A percentile compares a stretch with the other conserved stretches of the same genome.
Evolutionary conservation across 2,113 vertebrate genomes (phyloP).

Genomic region (Hirundichthys speculiger): DNA sequence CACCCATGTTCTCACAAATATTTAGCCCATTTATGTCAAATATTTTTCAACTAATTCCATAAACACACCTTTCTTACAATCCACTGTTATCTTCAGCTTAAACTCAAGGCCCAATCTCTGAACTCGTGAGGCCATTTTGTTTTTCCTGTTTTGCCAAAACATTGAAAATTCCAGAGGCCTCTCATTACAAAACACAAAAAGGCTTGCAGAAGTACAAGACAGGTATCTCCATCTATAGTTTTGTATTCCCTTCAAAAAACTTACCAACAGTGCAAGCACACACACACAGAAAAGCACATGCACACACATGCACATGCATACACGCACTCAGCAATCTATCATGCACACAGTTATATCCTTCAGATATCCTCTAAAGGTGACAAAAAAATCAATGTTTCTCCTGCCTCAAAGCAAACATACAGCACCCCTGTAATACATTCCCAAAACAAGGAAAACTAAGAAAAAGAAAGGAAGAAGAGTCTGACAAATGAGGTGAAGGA

Average conservation of each 20-base stretch:
- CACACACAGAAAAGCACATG: conserved; percentile 18
- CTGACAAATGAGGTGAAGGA: conserved; percentile 22
- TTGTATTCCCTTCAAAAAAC: conserved; percentile 32
- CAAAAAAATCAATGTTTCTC: conserved; percentile 65
- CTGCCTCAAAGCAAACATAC: conserved; percentile 63
- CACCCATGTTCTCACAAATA: not conserved
- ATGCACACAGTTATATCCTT: conserved; percentile 48
- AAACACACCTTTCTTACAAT: conserved; percentile 1
- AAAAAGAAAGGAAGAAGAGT: conserved; percentile 1
- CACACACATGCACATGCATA: conserved; percentile 21
- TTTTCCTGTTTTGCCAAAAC: conserved; percentile 3
- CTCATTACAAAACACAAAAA: not conserved
- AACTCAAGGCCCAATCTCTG: not conserved
- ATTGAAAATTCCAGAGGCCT: conserved; percentile 3
- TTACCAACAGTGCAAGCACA: conserved; percentile 16
- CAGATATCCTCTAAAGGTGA: conserved; percentile 59
- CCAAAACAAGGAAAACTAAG: conserved; percentile 52
- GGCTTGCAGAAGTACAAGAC: conserved; percentile 20
- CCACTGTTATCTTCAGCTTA: not conserved
- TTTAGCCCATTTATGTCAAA: conserved; percentile 12
- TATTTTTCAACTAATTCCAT: too few relatives aligned
- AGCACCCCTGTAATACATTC: conserved; percentile 65
- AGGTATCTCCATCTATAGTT: conserved; percentile 33
- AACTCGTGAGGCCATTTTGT: conserved; percentile 1
- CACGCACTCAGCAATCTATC: conserved; percentile 25